Evolutionary conservation across 2,888 invertebrate species (phyloP).

Genomic region (Leucozona laternaria): DNA sequence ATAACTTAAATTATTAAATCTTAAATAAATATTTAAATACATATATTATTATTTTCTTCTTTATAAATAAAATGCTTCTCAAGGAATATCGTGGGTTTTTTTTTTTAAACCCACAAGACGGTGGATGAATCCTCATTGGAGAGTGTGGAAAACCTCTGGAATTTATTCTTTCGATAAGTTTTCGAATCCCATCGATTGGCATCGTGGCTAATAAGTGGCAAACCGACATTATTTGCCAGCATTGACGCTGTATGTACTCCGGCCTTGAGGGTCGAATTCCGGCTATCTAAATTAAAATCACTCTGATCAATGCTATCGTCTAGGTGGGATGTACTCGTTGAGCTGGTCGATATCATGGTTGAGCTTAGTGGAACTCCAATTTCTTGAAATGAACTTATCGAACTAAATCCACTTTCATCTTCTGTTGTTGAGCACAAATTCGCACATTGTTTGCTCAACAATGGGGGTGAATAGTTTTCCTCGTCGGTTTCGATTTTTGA

Average conservation of each 20-base stretch:
- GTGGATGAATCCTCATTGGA: constrained; percentile 82
- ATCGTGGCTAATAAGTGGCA: constrained; percentile 79
- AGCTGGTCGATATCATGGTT: constrained; percentile 77
- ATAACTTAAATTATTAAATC: constrained; percentile 50
- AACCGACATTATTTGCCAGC: constrained; percentile 78
- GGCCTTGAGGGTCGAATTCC: constrained; percentile 82
- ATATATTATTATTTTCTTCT: constrained; percentile 17
- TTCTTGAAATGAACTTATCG: constrained; percentile 93
- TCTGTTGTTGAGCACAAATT: constrained; percentile 84
- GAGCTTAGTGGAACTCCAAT: constrained; percentile 87
- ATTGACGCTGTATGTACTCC: constrained; percentile 28
- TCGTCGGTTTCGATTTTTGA: constrained; percentile 83
- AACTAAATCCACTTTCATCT: constrained; percentile 94
- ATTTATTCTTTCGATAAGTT: constrained; percentile 80
- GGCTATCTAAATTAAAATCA: constrained; percentile 78
- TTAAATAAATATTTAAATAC: constrained; percentile 61
- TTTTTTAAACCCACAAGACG: constrained; percentile 81
- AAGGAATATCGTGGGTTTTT: constrained; percentile 31
- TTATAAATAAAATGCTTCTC: constrained; percentile 58
- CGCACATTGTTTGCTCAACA: constrained; percentile 63
- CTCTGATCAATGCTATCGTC: constrained; percentile 70
- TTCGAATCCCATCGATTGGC: constrained; percentile 79
- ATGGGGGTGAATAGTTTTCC: constrained; percentile 77
- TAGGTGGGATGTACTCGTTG: constrained; percentile 65
- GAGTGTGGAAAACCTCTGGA: constrained; percentile 81